A percentile compares a stretch with the other conserved stretches of the same genome.
Conservation (phyloP, 2,113 vertebrate species). For the Gasterosteus aculeatus region DNA sequence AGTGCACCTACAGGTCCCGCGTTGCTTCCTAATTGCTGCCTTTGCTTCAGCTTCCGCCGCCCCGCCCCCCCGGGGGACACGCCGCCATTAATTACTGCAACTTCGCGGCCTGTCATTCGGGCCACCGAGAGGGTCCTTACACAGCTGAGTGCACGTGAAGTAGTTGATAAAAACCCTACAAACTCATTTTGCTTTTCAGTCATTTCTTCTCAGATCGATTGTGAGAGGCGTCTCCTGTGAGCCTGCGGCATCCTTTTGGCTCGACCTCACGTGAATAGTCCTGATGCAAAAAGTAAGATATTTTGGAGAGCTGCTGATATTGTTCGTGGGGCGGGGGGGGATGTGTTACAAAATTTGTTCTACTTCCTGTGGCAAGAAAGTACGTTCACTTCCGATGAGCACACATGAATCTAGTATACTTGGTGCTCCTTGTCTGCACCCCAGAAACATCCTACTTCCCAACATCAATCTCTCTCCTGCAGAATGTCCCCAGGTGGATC, state of each 20-base stretch:
- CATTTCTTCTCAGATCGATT: slow-evolving; percentile 1
- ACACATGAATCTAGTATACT: slow-evolving; percentile 10
- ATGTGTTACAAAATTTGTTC: slow-evolving; percentile 17
- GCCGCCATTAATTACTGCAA: slow-evolving; percentile 72
- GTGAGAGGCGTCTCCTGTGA: slow-evolving; percentile 4
- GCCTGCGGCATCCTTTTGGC: background rate
- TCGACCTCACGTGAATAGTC: too few relatives aligned
- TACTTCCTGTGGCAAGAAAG: slow-evolving; percentile 22
- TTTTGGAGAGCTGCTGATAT: too few relatives aligned
- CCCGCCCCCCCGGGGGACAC: slow-evolving; percentile 44
- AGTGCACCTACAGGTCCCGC: slow-evolving; percentile 68
- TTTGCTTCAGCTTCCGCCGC: slow-evolving; percentile 61
- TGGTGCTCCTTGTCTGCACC: slow-evolving; percentile 66
- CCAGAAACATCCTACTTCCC: slow-evolving; percentile 49
- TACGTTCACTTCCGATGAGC: background rate
- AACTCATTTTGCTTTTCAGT: too few relatives aligned
- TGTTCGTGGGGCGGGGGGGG: background rate
- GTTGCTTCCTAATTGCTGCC: slow-evolving; percentile 56
- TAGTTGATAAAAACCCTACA: background rate
- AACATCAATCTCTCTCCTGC: slow-evolving; percentile 58
- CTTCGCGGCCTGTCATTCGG: slow-evolving; percentile 75
- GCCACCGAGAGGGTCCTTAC: slow-evolving; percentile 26
- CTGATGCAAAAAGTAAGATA: too few relatives aligned
- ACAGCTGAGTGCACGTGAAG: background rate
- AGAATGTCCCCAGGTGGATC: slow-evolving; percentile 59